Conservation (phyloP, 2,113 vertebrate genomes). For the Phalacrocorax aristotelis region DNA sequence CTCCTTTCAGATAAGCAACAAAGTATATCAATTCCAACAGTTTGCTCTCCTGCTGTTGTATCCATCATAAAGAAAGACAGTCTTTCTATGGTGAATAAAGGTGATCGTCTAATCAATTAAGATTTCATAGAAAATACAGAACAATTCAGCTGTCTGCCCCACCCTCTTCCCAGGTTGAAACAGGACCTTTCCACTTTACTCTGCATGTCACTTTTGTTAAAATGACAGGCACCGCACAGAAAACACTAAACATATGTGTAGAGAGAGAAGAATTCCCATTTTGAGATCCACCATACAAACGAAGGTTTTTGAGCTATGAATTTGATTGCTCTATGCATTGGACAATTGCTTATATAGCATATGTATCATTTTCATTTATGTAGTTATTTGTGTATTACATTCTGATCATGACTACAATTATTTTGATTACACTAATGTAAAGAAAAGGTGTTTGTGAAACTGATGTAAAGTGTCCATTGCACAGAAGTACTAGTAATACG, state of each 20-base stretch:
- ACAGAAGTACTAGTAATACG: background rate
- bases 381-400: background rate
- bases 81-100: slow-evolving; percentile 64
- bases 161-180: slow-evolving; percentile 67
- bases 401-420: background rate
- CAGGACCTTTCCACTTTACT: slow-evolving; percentile 65
- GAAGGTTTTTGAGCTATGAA: slow-evolving; percentile 21
- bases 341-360: background rate
- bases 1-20: slow-evolving; percentile 72
- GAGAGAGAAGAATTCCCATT: slow-evolving; percentile 47
- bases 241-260: slow-evolving; percentile 58
- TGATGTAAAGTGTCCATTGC: background rate
- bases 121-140: slow-evolving; percentile 65
- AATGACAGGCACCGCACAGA: slow-evolving; percentile 57
- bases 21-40: slow-evolving; percentile 72
- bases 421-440: background rate
- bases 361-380: background rate
- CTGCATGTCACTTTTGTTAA: slow-evolving; percentile 69
- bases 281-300: slow-evolving; percentile 34
- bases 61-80: slow-evolving; percentile 67
- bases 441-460: background rate
- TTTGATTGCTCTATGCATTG: background rate
- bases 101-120: slow-evolving; percentile 75
- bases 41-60: slow-evolving; percentile 74
- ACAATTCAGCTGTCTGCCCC: slow-evolving; percentile 69